phyloP scores from a whole-genome alignment of 2,113 vertebrate species.

The Phocoena sinus region DNA sequence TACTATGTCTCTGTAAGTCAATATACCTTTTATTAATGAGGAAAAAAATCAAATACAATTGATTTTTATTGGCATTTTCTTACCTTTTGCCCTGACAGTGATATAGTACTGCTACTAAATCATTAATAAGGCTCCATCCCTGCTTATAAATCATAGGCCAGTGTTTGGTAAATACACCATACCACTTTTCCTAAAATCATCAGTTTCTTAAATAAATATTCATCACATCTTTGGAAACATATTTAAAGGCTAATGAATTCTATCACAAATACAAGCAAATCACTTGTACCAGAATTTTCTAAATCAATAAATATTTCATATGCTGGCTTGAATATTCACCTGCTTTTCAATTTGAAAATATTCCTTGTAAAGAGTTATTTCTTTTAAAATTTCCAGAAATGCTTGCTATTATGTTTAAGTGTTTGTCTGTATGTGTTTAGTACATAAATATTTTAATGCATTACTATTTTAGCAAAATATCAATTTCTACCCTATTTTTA shows the following conservation, averaged over 20 bases:
- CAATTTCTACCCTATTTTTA: not conserved
- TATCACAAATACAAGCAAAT: not conserved
- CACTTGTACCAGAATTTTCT: not conserved
- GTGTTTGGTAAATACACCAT: not conserved
- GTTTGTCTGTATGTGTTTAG: not conserved
- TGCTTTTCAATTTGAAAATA: not conserved
- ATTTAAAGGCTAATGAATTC: not conserved
- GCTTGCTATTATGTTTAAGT: not conserved
- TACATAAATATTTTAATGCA: not conserved
- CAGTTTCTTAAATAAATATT: not conserved
- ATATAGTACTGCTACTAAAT: not conserved
- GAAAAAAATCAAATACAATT: not conserved
- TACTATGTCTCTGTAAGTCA: not conserved
- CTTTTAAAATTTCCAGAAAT: not conserved
- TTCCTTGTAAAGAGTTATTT: not conserved
- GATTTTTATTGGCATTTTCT: not conserved
- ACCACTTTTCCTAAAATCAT: not conserved
- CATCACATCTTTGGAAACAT: not conserved
- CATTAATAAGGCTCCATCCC: not conserved
- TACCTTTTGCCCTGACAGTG: not conserved
- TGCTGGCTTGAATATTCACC: not conserved
- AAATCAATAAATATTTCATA: not conserved
- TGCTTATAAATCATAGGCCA: not conserved
- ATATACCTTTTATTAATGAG: not conserved
- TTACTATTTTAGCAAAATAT: not conserved